These are phyloP conservation scores for Thripadectes ignobilis DNA, from an alignment of 2,797 vertebrate genomes.

Conservation along the genomic window DNA sequence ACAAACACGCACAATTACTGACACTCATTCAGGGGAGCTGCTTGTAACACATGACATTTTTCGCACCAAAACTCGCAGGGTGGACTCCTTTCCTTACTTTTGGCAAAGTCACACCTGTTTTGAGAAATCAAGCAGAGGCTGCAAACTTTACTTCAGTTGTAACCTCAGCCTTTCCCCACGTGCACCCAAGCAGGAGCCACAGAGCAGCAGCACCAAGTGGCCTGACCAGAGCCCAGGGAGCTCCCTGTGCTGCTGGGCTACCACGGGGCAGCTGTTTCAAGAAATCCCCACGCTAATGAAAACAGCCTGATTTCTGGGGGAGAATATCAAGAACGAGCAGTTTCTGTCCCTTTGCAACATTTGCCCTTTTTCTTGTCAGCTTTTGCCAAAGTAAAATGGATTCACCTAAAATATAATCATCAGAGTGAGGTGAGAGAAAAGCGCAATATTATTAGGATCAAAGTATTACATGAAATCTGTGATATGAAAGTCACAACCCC, in stretches of 20 bases:
- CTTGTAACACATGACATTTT: fast-evolving
- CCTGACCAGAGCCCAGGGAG: not conserved
- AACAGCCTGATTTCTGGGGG: not conserved
- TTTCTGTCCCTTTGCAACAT: not conserved
- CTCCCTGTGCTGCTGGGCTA: not conserved
- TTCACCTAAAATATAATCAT: not conserved
- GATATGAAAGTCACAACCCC: not conserved
- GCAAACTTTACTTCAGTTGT: not conserved
- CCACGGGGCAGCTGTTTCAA: not conserved
- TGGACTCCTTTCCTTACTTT: not conserved
- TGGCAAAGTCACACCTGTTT: fast-evolving
- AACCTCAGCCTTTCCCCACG: not conserved
- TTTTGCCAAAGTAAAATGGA: not conserved
- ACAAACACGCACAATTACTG: not conserved
- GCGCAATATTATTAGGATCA: not conserved
- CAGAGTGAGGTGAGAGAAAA: not conserved
- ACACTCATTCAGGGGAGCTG: fast-evolving
- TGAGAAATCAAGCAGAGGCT: not conserved
- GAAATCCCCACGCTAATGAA: not conserved
- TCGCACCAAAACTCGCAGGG: not conserved
- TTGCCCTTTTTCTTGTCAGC: slow-evolving; percentile 3
- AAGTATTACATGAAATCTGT: not conserved
- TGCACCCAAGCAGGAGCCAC: not conserved
- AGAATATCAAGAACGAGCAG: not conserved
- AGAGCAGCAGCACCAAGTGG: no score